Evolutionary conservation across 1,140 invertebrate genomes (phyloP).

Genomic region (Drosophila albomicans): DNA sequence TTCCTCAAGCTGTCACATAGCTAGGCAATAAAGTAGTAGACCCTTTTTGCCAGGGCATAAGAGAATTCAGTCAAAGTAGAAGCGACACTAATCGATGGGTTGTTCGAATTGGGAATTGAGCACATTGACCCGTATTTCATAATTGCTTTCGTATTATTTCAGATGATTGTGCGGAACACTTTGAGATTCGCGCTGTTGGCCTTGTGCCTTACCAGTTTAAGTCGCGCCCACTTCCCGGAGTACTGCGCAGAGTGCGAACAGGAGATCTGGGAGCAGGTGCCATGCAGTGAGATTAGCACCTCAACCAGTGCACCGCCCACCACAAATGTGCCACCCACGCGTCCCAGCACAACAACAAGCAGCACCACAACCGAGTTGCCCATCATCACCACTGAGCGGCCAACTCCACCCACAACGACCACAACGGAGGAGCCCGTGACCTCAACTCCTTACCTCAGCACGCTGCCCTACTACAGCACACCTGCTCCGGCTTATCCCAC

Average conservation of each 20-base stretch:
- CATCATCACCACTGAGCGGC: constrained; percentile 8
- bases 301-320: constrained; percentile 33
- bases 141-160: background rate
- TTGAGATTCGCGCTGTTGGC: constrained; percentile 37
- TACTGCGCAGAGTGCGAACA: constrained; percentile 78
- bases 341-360: constrained; percentile 16
- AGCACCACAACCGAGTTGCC: constrained; percentile 19
- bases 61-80: background rate
- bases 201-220: constrained; percentile 27
- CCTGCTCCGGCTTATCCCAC: background rate
- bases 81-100: background rate
- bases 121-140: constrained; percentile 27
- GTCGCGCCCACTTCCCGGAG: constrained; percentile 61
- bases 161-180: constrained; percentile 69
- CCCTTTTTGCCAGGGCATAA: constrained; percentile 5
- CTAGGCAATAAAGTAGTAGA: background rate
- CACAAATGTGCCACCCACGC: background rate
- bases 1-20: background rate
- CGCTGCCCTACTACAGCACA: background rate
- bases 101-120: constrained; percentile 25
- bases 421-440: background rate
- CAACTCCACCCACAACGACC: background rate
- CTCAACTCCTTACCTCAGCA: background rate
- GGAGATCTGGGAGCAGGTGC: constrained; percentile 81
- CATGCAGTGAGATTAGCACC: constrained; percentile 65